phyloP scores from a whole-genome alignment of 1,140 invertebrate genomes.

The Nixonia krombeini region DNA sequence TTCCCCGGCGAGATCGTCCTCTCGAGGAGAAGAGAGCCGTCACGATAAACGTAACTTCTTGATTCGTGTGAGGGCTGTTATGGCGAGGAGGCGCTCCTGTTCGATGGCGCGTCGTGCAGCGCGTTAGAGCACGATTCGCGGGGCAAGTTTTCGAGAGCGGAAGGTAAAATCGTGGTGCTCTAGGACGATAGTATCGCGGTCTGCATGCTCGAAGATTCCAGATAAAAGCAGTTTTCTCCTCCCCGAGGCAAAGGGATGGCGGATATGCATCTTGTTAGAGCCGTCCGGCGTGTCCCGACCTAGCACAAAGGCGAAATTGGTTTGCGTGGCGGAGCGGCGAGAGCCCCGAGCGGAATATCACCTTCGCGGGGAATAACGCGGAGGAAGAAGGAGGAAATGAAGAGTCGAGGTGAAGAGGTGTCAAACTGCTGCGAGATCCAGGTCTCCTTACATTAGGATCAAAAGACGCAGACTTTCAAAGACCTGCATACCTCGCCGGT shows the following conservation, averaged over 20 bases:
- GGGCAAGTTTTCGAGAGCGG: constrained; percentile 30
- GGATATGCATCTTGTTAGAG: constrained; percentile 47
- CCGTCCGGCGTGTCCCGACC: constrained; percentile 19
- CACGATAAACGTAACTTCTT: constrained; percentile 25
- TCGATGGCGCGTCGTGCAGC: constrained; percentile 32
- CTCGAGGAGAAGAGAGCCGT: constrained; percentile 5
- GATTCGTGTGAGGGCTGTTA: constrained; percentile 17
- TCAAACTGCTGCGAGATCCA: not conserved
- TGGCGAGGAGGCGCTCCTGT: constrained; percentile 20
- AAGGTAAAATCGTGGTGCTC: constrained; percentile 29
- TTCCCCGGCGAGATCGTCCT: not conserved
- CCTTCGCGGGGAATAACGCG: constrained; percentile 6
- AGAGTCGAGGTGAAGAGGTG: not conserved
- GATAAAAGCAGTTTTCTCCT: constrained; percentile 51
- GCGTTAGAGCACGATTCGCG: constrained; percentile 40
- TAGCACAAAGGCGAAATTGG: constrained; percentile 28
- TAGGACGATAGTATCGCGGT: constrained; percentile 45
- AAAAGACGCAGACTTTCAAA: not conserved
- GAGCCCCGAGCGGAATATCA: constrained; percentile 8
- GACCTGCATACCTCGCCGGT: too few relatives aligned
- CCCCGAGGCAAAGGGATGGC: constrained; percentile 37
- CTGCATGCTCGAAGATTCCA: constrained; percentile 38
- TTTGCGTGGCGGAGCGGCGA: constrained; percentile 14
- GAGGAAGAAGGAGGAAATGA: constrained; percentile 10
- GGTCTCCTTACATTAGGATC: too few relatives aligned